Evolutionary conservation across 2,888 invertebrate genomes (phyloP).

Genomic region (Acrobasis consociella): DNA sequence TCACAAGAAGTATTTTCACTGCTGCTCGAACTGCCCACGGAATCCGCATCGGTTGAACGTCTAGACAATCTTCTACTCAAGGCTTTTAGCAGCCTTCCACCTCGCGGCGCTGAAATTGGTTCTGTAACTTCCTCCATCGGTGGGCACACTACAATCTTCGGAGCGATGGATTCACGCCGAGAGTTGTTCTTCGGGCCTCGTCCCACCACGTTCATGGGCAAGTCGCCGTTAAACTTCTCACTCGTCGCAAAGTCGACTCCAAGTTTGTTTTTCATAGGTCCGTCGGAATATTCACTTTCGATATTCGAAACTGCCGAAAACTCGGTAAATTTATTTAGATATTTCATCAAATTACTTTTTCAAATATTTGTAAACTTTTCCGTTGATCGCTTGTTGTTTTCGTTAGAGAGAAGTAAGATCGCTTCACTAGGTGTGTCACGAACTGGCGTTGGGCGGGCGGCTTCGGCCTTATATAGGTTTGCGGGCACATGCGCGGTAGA

Average conservation of each 20-base stretch:
- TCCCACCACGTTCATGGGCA: constrained; percentile 54
- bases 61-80: constrained; percentile 85
- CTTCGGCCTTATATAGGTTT: constrained; percentile 54
- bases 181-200: constrained; percentile 46
- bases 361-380: constrained; percentile 60
- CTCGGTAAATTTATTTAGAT: constrained; percentile 33
- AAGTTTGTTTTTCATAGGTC: constrained; percentile 71
- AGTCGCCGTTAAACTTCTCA: constrained; percentile 61
- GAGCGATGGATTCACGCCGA: constrained; percentile 63
- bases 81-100: constrained; percentile 85
- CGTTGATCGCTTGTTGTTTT: constrained; percentile 42
- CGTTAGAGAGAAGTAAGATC: constrained; percentile 43
- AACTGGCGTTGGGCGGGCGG: constrained; percentile 55
- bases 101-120: constrained; percentile 80
- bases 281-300: constrained; percentile 46
- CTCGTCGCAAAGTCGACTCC: constrained; percentile 58
- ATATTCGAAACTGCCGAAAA: constrained; percentile 37
- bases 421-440: constrained; percentile 53
- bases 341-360: constrained; percentile 37
- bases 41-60: constrained; percentile 70
- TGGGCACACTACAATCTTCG: constrained; percentile 76
- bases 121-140: constrained; percentile 81
- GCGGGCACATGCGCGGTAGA: constrained; percentile 59
- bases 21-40: constrained; percentile 72
- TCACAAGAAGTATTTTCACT: constrained; percentile 72